A percentile compares a stretch with the other conserved stretches of the same genome.
Conservation (phyloP, 2,888 invertebrate species). For the Xylocampa areola region DNA sequence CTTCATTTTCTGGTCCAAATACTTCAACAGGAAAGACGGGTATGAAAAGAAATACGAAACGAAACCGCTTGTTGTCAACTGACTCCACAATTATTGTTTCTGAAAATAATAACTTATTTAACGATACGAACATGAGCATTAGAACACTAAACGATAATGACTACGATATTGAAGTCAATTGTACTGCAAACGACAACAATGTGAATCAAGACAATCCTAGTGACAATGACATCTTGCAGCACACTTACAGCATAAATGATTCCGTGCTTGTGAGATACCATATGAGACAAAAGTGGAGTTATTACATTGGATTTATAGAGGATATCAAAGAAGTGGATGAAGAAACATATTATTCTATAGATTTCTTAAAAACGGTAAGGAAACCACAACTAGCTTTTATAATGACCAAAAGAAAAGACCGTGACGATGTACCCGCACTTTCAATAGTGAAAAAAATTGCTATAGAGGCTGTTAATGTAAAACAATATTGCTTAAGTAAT, state of each 20-base stretch:
- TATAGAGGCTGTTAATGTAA: slow-evolving; percentile 2
- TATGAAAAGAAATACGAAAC: slow-evolving; percentile 7
- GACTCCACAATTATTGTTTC: slow-evolving; percentile 7
- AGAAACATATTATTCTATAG: slow-evolving; percentile 10
- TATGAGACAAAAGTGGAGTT: slow-evolving; percentile 21
- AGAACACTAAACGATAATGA: slow-evolving; percentile 1
- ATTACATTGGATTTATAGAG: slow-evolving; percentile 22
- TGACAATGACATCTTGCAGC: slow-evolving; percentile 9
- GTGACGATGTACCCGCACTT: slow-evolving; percentile 3
- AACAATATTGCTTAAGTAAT: slow-evolving; percentile 5
- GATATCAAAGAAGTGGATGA: slow-evolving; percentile 11
- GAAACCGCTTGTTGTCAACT: slow-evolving; percentile 10
- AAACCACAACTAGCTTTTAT: slow-evolving; percentile 12
- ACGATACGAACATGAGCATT: not conserved
- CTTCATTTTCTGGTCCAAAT: slow-evolving; percentile 7
- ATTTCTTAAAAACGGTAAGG: slow-evolving; percentile 8
- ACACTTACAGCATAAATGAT: slow-evolving; percentile 6
- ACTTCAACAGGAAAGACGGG: slow-evolving; percentile 18
- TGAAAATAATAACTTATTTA: slow-evolving; percentile 1
- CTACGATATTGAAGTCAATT: slow-evolving; percentile 3
- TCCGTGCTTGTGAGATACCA: slow-evolving; percentile 13
- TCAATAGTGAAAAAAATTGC: not conserved
- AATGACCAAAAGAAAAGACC: slow-evolving; percentile 7
- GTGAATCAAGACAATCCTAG: slow-evolving; percentile 5
- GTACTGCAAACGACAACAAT: slow-evolving; percentile 1